Percentiles rank a stretch among this genome's conserved stretches.
phyloP scores from a whole-genome alignment of 2,888 invertebrate genomes.

The Tethea ocularis region DNA sequence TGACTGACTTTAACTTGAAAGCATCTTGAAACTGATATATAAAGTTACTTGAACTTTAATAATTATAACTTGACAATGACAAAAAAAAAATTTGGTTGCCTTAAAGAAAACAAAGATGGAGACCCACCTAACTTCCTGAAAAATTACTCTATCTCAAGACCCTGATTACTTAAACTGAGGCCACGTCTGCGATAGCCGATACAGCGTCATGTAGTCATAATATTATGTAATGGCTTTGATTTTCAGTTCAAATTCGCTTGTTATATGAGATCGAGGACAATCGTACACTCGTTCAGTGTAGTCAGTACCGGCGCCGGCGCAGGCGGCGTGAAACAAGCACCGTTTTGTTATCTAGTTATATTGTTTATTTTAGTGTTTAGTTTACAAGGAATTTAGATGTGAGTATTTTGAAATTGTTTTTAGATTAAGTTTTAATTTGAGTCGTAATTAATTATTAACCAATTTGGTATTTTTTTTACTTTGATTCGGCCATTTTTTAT shows the following conservation, averaged over 20 bases:
- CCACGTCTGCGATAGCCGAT: not conserved
- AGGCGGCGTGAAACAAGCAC: not conserved
- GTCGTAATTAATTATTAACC: too few relatives aligned
- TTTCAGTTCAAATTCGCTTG: constrained; percentile 5
- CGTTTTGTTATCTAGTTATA: not conserved
- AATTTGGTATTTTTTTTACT: too few relatives aligned
- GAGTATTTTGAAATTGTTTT: not conserved
- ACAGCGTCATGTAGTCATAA: not conserved
- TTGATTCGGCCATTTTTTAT: too few relatives aligned
- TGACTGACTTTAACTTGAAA: too few relatives aligned
- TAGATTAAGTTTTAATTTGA: too few relatives aligned
- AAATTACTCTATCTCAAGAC: not conserved
- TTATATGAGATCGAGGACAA: not conserved
- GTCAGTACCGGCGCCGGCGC: not conserved
- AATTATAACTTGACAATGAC: too few relatives aligned
- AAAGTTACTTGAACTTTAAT: too few relatives aligned
- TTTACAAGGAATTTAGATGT: constrained; percentile 1
- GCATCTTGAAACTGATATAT: too few relatives aligned
- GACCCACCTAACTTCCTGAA: too few relatives aligned
- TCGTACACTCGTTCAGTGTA: not conserved
- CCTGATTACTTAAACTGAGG: not conserved
- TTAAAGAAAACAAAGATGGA: too few relatives aligned
- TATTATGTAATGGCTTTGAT: not conserved
- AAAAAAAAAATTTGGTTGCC: too few relatives aligned
- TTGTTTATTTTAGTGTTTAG: not conserved